Conservation (phyloP, 2,797 vertebrate species). For the Chromobotia macracanthus region DNA sequence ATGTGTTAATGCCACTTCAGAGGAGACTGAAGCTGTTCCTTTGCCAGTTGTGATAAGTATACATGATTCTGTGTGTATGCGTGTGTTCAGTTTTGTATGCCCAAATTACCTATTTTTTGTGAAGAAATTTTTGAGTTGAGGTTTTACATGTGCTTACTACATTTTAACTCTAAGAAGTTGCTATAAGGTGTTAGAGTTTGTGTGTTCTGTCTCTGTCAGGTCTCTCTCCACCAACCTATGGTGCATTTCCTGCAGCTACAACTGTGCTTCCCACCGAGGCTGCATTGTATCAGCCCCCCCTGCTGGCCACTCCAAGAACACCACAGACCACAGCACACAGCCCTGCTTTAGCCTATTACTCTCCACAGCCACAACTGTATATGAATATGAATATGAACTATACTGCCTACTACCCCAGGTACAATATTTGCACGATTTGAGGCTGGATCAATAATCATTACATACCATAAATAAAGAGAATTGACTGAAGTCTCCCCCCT, state of each 20-base stretch:
- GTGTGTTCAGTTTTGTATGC: neutral
- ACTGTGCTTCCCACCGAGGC: constrained; percentile 87
- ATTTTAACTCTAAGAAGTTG: neutral
- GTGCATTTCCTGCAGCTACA: constrained; percentile 85
- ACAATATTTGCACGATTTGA: neutral
- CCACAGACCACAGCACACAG: constrained; percentile 77
- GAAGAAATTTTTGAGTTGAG: constrained; percentile 26
- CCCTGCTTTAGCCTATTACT: constrained; percentile 88
- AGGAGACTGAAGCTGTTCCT: neutral
- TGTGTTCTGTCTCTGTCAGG: constrained; percentile 72
- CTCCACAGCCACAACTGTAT: constrained; percentile 90
- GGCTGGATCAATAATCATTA: neutral
- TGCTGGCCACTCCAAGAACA: constrained; percentile 85
- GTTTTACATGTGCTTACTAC: neutral
- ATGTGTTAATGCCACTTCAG: constrained; percentile 20
- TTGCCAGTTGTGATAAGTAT: constrained; percentile 70
- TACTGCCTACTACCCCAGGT: constrained; percentile 96
- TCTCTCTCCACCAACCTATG: constrained; percentile 90
- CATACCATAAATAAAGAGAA: neutral
- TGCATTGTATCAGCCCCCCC: constrained; percentile 89
- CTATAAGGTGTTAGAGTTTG: constrained; percentile 47
- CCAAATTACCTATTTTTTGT: constrained; percentile 56
- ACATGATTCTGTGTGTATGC: constrained; percentile 18
- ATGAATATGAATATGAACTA: constrained; percentile 99
- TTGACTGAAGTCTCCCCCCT: neutral